A percentile compares a stretch with the other conserved stretches of the same genome.
These are phyloP conservation scores for Agrilus biguttatus DNA, from an alignment of 2,888 invertebrate genomes.

Conservation along the genomic window DNA sequence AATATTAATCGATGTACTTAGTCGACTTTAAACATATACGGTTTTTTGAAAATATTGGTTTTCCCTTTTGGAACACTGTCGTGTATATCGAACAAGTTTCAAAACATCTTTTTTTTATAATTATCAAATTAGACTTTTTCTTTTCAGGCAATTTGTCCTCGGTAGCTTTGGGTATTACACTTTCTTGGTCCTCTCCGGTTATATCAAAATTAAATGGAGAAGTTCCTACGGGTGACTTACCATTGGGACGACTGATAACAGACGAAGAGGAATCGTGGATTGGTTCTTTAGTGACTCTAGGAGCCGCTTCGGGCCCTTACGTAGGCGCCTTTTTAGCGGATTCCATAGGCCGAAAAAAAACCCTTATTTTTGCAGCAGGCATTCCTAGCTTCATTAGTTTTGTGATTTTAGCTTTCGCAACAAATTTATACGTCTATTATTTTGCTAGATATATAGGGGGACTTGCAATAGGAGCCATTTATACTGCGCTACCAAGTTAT, in stretches of 20 bases:
- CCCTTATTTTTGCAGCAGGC: slow-evolving; percentile 37
- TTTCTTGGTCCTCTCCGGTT: slow-evolving; percentile 29
- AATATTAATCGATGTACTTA: too few relatives aligned
- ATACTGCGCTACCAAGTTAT: slow-evolving; percentile 63
- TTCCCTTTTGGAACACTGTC: too few relatives aligned
- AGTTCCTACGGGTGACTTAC: slow-evolving; percentile 21
- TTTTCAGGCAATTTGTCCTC: slow-evolving; percentile 27
- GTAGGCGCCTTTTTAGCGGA: slow-evolving; percentile 49
- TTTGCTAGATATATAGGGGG: slow-evolving; percentile 45
- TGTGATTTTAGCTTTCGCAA: slow-evolving; percentile 41
- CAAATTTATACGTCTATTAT: slow-evolving; percentile 33
- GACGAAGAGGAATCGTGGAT: slow-evolving; percentile 33
- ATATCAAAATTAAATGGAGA: slow-evolving; percentile 9
- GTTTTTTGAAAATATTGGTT: too few relatives aligned
- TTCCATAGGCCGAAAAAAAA: slow-evolving; percentile 50
- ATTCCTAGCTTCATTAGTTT: too few relatives aligned
- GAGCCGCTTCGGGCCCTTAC: slow-evolving; percentile 44
- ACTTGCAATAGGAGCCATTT: slow-evolving; percentile 47
- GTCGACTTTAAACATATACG: too few relatives aligned
- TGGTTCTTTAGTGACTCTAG: slow-evolving; percentile 31
- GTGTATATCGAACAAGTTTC: too few relatives aligned
- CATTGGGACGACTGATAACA: slow-evolving; percentile 18
- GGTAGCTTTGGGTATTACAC: slow-evolving; percentile 24
- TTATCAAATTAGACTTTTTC: too few relatives aligned
- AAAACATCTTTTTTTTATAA: too few relatives aligned